Evolutionary conservation across 2,797 vertebrate genomes (phyloP), one percentile per base, ranked within the genome.

Genomic region (Dendrocincla fuliginosa): DNA sequence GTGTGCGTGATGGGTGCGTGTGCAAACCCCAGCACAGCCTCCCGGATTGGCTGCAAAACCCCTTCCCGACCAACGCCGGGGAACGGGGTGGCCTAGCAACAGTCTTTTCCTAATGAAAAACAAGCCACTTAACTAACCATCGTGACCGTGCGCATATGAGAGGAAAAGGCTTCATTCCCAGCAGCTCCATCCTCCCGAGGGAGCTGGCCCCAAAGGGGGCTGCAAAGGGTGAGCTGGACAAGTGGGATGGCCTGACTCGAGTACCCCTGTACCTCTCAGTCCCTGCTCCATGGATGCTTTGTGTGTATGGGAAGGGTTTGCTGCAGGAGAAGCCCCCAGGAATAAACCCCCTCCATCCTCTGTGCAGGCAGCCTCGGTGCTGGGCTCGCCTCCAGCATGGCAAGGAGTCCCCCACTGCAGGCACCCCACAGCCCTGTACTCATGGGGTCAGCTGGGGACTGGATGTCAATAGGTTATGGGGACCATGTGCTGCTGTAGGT

Each of bases 41-140:
- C 85, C 53, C 24, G 47, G 95, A 95, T 95, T 97, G 95, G 95
- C 80, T 96, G 87, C 52, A 52, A 53, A 78, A 49, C 76, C 70
- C 61, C 76, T 73, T 84, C 33, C 74, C 78, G 47, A 87, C 91
- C 95, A 76, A 70, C 79, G 87, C 76, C 2, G 37, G 77, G 73
- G 75, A 79, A 28, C 67, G 73, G 91, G 76, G 96, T 92, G 93
- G 96, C 96, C 95, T 97, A 97, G 97, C 96, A 97, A 97, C 96
- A 95, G 87, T 49, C 91, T 93, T 94, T 92, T 84, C 87, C 94
- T 95, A 93, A 95, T 92, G 96, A 96, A 94, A 97, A 95, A 95
- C 93, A 95, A 97, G 91, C 60, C 95, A 94, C 94, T 95, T 93
- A 87, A 73, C 81, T 79, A 90, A 84, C 69, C 94, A 55, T 83